A percentile compares a stretch with the other conserved stretches of the same genome.
These are phyloP conservation scores for Tinea pellionella DNA, from an alignment of 2,888 invertebrate genomes.

Conservation along the genomic window DNA sequence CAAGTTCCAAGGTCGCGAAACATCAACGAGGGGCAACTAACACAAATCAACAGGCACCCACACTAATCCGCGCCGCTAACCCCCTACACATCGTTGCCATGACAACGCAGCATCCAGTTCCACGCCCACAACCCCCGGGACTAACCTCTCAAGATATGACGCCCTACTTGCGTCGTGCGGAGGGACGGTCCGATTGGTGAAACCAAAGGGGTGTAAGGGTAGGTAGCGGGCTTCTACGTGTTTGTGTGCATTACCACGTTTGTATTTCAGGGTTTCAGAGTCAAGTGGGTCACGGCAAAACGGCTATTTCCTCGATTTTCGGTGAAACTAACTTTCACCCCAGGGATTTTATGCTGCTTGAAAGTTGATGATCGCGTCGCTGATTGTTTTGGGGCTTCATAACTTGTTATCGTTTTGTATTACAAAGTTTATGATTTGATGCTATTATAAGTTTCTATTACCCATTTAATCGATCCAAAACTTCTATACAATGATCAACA, in stretches of 20 bases:
- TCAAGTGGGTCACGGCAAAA: conserved; percentile 11
- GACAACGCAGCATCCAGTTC: conserved; percentile 72
- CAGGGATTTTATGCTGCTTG: conserved; percentile 23
- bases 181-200: conserved; percentile 50
- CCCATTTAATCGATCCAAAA: not conserved
- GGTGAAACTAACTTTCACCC: conserved; percentile 17
- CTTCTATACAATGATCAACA: not conserved
- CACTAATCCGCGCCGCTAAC: conserved; percentile 26
- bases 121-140: conserved; percentile 69
- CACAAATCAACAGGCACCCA: conserved; percentile 35
- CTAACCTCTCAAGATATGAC: conserved; percentile 67
- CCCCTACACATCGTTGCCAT: conserved; percentile 56
- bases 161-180: conserved; percentile 46
- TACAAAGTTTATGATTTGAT: conserved; percentile 2
- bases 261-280: conserved; percentile 19
- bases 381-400: conserved; percentile 1
- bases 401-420: conserved; percentile 3
- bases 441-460: not conserved
- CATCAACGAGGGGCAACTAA: conserved; percentile 24
- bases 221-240: conserved; percentile 35
- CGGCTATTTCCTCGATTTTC: conserved; percentile 21
- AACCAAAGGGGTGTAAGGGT: conserved; percentile 59
- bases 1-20: conserved; percentile 48
- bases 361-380: not conserved
- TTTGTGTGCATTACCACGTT: conserved; percentile 36